These are phyloP conservation scores for Volucella inflata DNA, from an alignment of 2,888 invertebrate species.

Conservation along the genomic window DNA sequence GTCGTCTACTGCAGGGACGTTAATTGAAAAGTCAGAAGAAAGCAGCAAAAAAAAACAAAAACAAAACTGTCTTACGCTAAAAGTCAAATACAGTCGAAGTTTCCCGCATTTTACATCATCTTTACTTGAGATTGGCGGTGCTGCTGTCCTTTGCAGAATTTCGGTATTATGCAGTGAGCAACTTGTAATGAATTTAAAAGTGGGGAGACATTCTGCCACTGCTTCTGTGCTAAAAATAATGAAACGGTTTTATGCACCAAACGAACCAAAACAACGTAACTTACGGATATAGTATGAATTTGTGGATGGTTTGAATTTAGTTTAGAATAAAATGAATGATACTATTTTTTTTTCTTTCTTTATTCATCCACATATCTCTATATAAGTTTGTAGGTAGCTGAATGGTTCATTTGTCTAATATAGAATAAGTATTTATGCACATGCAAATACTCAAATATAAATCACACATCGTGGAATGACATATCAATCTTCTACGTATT, in stretches of 20 bases:
- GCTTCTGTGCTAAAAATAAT: neutral
- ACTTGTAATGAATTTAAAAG: conserved; percentile 63
- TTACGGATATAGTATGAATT: neutral
- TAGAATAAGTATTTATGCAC: no score
- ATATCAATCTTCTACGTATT: neutral
- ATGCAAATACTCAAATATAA: neutral
- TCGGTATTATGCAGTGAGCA: conserved; percentile 58
- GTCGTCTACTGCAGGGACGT: conserved; percentile 57
- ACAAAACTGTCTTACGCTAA: conserved; percentile 53
- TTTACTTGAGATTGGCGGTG: conserved; percentile 55
- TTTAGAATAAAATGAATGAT: conserved; percentile 12
- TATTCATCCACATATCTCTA: no score
- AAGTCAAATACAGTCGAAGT: conserved; percentile 62
- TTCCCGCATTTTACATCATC: conserved; percentile 64
- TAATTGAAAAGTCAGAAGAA: conserved; percentile 66
- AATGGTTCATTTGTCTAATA: no score
- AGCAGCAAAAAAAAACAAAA: conserved; percentile 17
- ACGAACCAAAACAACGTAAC: conserved; percentile 24
- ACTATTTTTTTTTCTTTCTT: no score
- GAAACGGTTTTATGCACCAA: neutral
- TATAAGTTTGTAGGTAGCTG: no score
- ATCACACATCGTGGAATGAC: neutral
- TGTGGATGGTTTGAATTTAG: conserved; percentile 27
- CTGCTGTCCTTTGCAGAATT: conserved; percentile 63
- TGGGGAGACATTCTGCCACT: conserved; percentile 40